phyloP scores from a whole-genome alignment of 1,140 invertebrate species.

The Bombyx mandarina region DNA sequence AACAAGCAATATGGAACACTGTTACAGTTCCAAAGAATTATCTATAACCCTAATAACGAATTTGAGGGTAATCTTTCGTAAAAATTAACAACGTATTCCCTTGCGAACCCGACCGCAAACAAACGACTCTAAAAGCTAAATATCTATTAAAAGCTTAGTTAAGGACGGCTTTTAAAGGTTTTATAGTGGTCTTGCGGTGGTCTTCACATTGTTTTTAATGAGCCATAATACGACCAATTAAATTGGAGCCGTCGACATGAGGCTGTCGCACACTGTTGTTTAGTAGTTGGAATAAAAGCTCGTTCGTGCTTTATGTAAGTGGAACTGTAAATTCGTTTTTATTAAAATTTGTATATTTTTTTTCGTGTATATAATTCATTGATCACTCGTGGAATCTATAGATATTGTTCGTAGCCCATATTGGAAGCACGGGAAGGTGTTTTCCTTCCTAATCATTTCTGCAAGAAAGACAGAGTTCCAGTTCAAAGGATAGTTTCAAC shows the following conservation, averaged over 20 bases:
- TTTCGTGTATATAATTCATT: background rate
- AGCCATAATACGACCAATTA: constrained; percentile 47
- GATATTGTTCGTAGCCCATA: background rate
- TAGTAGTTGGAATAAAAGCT: background rate
- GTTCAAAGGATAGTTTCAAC: too few relatives aligned
- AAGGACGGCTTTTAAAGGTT: constrained; percentile 32
- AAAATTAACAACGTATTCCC: too few relatives aligned
- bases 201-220: constrained; percentile 60
- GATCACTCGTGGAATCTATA: background rate
- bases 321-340: background rate
- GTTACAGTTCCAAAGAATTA: too few relatives aligned
- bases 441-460: too few relatives aligned
- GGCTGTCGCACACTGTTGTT: constrained; percentile 1
- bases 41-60: too few relatives aligned
- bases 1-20: too few relatives aligned
- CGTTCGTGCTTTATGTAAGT: background rate
- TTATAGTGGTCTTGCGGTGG: constrained; percentile 42
- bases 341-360: background rate
- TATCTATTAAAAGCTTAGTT: constrained; percentile 31
- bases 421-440: too few relatives aligned
- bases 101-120: constrained; percentile 7
- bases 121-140: constrained; percentile 10
- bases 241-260: constrained; percentile 13
- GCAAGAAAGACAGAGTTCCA: too few relatives aligned
- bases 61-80: too few relatives aligned